Conservation (phyloP, 2,888 invertebrate genomes). For the Zaprionus obscuricornis region DNA sequence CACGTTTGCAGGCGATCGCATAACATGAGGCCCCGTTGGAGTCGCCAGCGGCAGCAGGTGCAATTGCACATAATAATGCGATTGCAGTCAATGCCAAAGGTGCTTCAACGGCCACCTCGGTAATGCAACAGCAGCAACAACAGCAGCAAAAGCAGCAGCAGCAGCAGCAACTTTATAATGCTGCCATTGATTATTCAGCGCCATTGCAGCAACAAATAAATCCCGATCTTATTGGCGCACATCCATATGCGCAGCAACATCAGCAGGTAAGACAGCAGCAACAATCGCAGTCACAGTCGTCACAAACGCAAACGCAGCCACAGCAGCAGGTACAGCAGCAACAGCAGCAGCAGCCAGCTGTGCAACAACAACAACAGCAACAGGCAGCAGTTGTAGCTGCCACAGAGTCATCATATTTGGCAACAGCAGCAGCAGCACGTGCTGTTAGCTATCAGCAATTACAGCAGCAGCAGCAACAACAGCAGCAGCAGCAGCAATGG, state of each 20-base stretch:
- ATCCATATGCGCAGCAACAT: conserved; percentile 80
- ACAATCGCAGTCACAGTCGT: conserved; percentile 28
- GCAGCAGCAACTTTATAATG: conserved; percentile 74
- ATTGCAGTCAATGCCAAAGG: conserved; percentile 60
- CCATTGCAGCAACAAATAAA: conserved; percentile 81
- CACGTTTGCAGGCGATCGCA: conserved; percentile 91
- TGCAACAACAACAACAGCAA: conserved; percentile 45
- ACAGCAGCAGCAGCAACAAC: conserved; percentile 45
- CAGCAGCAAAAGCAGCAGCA: conserved; percentile 13
- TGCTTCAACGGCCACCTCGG: conserved; percentile 64
- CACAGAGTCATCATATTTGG: conserved; percentile 10
- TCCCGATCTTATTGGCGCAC: conserved; percentile 79
- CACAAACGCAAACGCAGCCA: conserved; percentile 19
- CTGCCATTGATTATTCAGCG: conserved; percentile 81
- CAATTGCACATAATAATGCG: conserved; percentile 46
- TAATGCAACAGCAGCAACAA: conserved; percentile 1
- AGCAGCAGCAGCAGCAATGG: conserved; percentile 46
- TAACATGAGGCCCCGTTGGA: conserved; percentile 92
- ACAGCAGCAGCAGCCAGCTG: conserved; percentile 42
- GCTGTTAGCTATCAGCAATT: conserved; percentile 44
- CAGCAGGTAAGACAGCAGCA: conserved; percentile 67
- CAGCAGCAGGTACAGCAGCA: conserved; percentile 37
- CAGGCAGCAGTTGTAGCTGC: conserved; percentile 27
- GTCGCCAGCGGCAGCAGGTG: conserved; percentile 82
- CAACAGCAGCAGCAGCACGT: conserved; percentile 45